Evolutionary conservation across 2,797 vertebrate species (phyloP).

Genomic region (Sebastes trivittatus): DNA sequence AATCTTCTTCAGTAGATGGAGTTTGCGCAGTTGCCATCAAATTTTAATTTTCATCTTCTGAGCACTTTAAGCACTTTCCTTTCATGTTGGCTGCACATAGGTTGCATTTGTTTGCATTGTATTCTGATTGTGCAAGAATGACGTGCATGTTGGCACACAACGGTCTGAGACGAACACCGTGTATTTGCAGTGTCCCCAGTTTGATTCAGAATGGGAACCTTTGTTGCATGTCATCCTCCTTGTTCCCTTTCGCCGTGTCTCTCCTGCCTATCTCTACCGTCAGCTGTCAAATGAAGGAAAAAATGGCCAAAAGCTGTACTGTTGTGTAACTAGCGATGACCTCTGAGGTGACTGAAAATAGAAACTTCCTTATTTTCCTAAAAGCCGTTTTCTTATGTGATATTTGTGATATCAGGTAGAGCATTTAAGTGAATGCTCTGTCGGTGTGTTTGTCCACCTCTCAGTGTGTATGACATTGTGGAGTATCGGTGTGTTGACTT

Average conservation of each 20-base stretch:
- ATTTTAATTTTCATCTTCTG: background rate
- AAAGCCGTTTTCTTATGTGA: background rate
- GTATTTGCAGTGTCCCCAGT: background rate
- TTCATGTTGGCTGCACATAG: background rate
- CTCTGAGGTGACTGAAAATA: background rate
- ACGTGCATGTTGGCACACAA: background rate
- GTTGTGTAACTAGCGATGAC: background rate
- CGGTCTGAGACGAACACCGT: too few relatives aligned
- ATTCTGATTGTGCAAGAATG: too few relatives aligned
- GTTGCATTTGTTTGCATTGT: background rate
- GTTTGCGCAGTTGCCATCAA: background rate
- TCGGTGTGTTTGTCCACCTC: conserved; percentile 15
- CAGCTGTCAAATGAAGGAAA: background rate
- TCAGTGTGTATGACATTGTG: conserved; percentile 50
- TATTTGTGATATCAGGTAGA: background rate
- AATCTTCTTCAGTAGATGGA: background rate
- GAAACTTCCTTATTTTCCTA: background rate
- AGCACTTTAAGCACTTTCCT: background rate
- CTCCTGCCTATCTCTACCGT: background rate
- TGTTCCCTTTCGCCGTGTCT: background rate
- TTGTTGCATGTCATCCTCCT: background rate
- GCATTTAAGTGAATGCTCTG: background rate
- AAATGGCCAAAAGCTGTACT: background rate
- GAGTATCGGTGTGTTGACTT: conserved; percentile 53
- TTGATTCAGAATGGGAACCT: background rate